phyloP scores from a whole-genome alignment of 2,888 invertebrate species.

The Bombylius major region DNA sequence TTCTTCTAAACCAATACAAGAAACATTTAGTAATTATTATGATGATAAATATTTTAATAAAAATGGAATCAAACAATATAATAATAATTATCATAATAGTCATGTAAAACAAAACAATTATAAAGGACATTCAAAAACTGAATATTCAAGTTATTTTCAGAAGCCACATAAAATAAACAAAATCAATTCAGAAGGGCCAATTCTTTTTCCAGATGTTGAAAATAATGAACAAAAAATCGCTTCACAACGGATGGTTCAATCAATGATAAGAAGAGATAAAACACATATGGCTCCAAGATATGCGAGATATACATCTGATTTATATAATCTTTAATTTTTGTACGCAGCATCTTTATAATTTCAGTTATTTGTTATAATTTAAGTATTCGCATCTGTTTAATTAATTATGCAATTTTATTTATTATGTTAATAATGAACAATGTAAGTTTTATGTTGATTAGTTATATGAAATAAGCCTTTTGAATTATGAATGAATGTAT shows the following conservation, averaged over 20 bases:
- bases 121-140: slow-evolving; percentile 8
- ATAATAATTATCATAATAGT: slow-evolving; percentile 25
- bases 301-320: slow-evolving; percentile 20
- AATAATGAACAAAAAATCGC: slow-evolving; percentile 25
- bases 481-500: no score
- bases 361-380: no score
- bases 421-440: no score
- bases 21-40: slow-evolving; percentile 3
- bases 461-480: no score
- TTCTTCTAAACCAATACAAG: slow-evolving; percentile 20
- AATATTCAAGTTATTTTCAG: slow-evolving; percentile 30
- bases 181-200: slow-evolving; percentile 13
- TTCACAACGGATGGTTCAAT: slow-evolving; percentile 28
- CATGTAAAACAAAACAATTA: background rate
- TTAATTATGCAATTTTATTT: no score
- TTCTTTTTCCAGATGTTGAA: slow-evolving; percentile 17
- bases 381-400: no score
- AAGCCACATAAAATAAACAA: slow-evolving; percentile 7
- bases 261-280: slow-evolving; percentile 30
- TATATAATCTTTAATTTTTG: background rate
- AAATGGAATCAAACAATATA: slow-evolving; percentile 22
- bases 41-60: background rate
- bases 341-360: background rate
- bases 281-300: slow-evolving; percentile 29
- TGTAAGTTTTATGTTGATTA: no score